Percentiles rank a stretch among this genome's conserved stretches.
phyloP scores from a whole-genome alignment of 2,888 invertebrate species.

The Elmis aenea region DNA sequence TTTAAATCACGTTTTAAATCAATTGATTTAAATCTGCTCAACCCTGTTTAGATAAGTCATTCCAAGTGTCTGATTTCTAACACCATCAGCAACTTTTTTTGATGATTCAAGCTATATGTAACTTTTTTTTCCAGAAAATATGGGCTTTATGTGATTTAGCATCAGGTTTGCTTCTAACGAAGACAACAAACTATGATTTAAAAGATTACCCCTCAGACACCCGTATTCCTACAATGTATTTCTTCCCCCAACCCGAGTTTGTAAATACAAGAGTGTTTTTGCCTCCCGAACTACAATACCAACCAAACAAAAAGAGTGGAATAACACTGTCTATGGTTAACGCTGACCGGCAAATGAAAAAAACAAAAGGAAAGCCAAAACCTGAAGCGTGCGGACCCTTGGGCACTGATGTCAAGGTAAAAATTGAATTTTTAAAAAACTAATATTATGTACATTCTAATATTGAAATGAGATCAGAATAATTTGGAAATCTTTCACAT shows the following conservation, averaged over 20 bases:
- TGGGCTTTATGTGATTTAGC: slow-evolving; percentile 96
- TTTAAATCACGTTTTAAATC: too few relatives aligned
- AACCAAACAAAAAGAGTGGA: slow-evolving; percentile 45
- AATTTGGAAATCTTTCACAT: too few relatives aligned
- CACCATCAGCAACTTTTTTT: too few relatives aligned
- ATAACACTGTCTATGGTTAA: slow-evolving; percentile 46
- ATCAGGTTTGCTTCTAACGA: slow-evolving; percentile 82
- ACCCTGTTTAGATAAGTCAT: too few relatives aligned
- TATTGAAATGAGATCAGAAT: too few relatives aligned
- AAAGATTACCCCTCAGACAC: slow-evolving; percentile 85
- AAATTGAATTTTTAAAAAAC: too few relatives aligned
- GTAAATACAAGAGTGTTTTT: slow-evolving; percentile 75
- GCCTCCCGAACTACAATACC: slow-evolving; percentile 70
- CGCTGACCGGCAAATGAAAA: slow-evolving; percentile 44
- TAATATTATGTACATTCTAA: too few relatives aligned
- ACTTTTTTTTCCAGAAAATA: slow-evolving; percentile 71
- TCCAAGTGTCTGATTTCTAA: too few relatives aligned
- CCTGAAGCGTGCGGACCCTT: slow-evolving; percentile 54
- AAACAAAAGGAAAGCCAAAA: slow-evolving; percentile 48
- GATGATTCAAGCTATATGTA: too few relatives aligned
- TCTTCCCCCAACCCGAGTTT: slow-evolving; percentile 69
- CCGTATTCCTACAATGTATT: slow-evolving; percentile 87
- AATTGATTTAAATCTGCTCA: too few relatives aligned
- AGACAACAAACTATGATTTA: slow-evolving; percentile 81
- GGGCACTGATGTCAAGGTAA: slow-evolving; percentile 58